A percentile compares a stretch with the other conserved stretches of the same genome.
Evolutionary conservation across 2,797 vertebrate genomes (phyloP).

Genomic region (Dipus sagitta): DNA sequence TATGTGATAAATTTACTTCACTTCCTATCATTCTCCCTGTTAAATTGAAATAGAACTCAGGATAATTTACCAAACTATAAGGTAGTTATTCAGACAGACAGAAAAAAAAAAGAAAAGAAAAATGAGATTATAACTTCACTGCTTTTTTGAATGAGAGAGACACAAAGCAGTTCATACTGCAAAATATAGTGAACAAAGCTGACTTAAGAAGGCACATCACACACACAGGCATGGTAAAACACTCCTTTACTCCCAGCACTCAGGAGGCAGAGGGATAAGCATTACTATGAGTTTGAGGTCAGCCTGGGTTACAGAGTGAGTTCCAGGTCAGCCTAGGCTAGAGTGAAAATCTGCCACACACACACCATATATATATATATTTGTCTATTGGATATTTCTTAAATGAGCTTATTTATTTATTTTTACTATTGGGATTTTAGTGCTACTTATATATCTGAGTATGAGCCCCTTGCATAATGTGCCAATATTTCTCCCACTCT

Average conservation of each 20-base stretch:
- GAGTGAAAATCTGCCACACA: too few species aligned
- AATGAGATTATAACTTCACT: neutral
- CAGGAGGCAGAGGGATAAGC: too few species aligned
- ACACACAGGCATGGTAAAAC: too few species aligned
- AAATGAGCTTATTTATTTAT: neutral
- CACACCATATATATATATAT: too few species aligned
- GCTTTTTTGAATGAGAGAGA: neutral
- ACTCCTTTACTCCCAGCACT: too few species aligned
- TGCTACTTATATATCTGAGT: neutral
- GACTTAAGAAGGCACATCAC: neutral
- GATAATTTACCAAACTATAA: neutral
- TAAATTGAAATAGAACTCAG: neutral
- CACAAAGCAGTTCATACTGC: neutral
- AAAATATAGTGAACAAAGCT: neutral
- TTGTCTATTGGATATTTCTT: neutral
- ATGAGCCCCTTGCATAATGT: neutral
- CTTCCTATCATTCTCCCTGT: neutral
- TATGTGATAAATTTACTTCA: neutral
- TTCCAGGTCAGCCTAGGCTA: too few species aligned
- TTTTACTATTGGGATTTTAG: neutral
- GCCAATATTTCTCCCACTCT: neutral
- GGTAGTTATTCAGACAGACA: neutral
- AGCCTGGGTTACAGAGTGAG: too few species aligned
- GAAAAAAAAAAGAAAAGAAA: conserved; percentile 16
- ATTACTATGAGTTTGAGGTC: too few species aligned